These are phyloP conservation scores for Tenthredo distinguenda DNA, from an alignment of 2,888 invertebrate genomes.

Conservation along the genomic window DNA sequence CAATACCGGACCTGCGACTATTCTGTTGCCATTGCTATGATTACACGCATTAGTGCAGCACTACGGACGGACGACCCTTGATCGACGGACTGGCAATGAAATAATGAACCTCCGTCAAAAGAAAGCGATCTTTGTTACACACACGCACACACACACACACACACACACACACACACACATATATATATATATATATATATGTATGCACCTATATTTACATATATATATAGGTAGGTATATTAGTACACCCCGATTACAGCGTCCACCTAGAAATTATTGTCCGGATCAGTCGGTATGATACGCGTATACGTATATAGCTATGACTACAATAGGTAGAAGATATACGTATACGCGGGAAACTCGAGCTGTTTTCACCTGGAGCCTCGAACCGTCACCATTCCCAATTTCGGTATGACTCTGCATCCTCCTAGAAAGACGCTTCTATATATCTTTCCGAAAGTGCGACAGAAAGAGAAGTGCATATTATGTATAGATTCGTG, in stretches of 20 bases:
- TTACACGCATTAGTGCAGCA: conserved; percentile 72
- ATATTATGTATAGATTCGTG: too few species aligned
- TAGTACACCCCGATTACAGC: too few species aligned
- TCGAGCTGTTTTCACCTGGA: background rate
- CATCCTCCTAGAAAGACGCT: background rate
- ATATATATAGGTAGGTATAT: too few species aligned
- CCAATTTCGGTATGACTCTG: background rate
- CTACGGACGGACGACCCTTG: background rate
- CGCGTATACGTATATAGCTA: too few species aligned
- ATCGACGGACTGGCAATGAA: conserved; percentile 23
- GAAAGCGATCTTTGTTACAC: background rate
- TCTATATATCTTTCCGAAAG: too few species aligned
- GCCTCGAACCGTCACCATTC: background rate
- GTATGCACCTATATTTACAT: too few species aligned
- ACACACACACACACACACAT: background rate
- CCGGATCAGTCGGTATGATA: too few species aligned
- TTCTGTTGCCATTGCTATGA: conserved; percentile 68
- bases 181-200: background rate
- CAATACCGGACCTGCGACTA: conserved; percentile 72
- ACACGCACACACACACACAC: too few species aligned
- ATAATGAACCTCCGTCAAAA: background rate
- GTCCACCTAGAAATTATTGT: too few species aligned
- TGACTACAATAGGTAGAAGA: too few species aligned
- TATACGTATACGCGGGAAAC: background rate
- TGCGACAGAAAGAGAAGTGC: too few species aligned